These are phyloP conservation scores for Erethizon dorsatum DNA, from an alignment of 2,797 vertebrate genomes.

Conservation along the genomic window DNA sequence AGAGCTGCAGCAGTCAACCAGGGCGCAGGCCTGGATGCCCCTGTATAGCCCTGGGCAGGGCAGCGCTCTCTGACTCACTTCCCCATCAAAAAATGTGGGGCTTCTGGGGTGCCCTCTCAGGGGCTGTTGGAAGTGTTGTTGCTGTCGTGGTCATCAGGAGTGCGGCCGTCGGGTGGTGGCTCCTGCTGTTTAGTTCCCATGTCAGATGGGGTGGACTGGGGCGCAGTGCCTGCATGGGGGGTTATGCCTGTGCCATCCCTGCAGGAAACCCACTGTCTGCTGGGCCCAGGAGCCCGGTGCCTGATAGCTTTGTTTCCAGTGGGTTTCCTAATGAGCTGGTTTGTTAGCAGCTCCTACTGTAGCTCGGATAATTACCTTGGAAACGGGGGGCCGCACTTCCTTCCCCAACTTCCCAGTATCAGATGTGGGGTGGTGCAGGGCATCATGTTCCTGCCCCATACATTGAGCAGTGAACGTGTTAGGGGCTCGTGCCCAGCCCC, in stretches of 20 bases:
- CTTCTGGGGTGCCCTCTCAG: background rate
- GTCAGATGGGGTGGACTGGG: background rate
- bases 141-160: background rate
- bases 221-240: background rate
- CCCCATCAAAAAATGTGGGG: background rate
- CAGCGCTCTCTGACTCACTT: background rate
- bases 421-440: background rate
- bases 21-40: background rate
- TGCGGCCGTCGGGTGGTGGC: background rate
- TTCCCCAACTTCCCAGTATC: conserved; percentile 57
- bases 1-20: background rate
- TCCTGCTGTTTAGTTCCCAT: background rate
- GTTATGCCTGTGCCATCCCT: background rate
- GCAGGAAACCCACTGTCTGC: background rate
- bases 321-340: conserved; percentile 88
- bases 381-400: conserved; percentile 80
- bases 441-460: too few species aligned
- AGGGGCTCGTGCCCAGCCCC: background rate
- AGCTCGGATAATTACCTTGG: conserved; percentile 80
- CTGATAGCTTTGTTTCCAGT: conserved; percentile 76
- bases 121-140: background rate
- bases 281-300: background rate
- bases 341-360: conserved; percentile 72
- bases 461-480: background rate
- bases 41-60: background rate